Percentiles rank a stretch among this genome's conserved stretches.
These are phyloP conservation scores for Eutolmus rufibarbis DNA, from an alignment of 2,888 invertebrate genomes.

Conservation along the genomic window DNA sequence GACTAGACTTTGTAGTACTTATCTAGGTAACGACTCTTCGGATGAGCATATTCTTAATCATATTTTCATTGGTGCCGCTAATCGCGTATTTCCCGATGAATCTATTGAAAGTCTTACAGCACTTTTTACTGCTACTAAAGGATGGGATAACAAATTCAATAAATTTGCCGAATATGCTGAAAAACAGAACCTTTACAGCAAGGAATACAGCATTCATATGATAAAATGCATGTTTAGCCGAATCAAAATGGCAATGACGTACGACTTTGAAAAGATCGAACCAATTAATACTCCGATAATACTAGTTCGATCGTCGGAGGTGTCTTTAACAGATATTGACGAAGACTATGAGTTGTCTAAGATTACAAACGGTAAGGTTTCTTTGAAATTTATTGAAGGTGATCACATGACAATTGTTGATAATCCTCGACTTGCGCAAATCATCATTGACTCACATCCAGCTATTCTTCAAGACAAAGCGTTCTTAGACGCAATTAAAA, in stretches of 20 bases:
- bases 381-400: slow-evolving; percentile 73
- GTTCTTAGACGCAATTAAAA: slow-evolving; percentile 47
- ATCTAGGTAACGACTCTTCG: slow-evolving; percentile 53
- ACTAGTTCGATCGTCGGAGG: slow-evolving; percentile 71
- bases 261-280: slow-evolving; percentile 62
- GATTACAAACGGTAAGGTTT: slow-evolving; percentile 67
- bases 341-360: slow-evolving; percentile 73
- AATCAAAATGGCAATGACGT: slow-evolving; percentile 65
- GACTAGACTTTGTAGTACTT: slow-evolving; percentile 61
- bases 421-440: slow-evolving; percentile 69
- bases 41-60: slow-evolving; percentile 57
- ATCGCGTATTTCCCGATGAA: slow-evolving; percentile 58
- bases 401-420: slow-evolving; percentile 76
- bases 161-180: slow-evolving; percentile 63
- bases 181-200: slow-evolving; percentile 60
- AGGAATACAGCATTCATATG: slow-evolving; percentile 61
- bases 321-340: slow-evolving; percentile 65
- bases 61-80: slow-evolving; percentile 55
- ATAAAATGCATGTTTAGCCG: slow-evolving; percentile 65
- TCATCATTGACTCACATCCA: slow-evolving; percentile 67
- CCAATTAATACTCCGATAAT: slow-evolving; percentile 68
- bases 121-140: slow-evolving; percentile 65
- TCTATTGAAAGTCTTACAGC: slow-evolving; percentile 55
- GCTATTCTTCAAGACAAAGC: slow-evolving; percentile 55
- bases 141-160: slow-evolving; percentile 68